These are phyloP conservation scores for Alfaro cultratus DNA, from an alignment of 2,797 vertebrate species.

Conservation along the genomic window DNA sequence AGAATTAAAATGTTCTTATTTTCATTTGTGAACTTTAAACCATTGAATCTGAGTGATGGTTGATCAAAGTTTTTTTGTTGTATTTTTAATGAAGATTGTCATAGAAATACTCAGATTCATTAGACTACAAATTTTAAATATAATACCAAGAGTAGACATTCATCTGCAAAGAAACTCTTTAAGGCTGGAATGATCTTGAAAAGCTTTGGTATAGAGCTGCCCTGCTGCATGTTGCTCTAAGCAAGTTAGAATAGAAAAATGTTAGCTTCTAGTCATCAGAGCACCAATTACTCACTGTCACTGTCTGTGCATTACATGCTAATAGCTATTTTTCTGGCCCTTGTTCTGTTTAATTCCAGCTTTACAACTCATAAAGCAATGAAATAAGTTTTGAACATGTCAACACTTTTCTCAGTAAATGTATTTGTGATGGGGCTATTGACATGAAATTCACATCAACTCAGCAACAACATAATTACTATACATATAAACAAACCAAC, in stretches of 20 bases:
- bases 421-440: background rate
- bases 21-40: background rate
- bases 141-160: slow-evolving; percentile 8
- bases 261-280: slow-evolving; percentile 42
- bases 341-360: slow-evolving; percentile 38
- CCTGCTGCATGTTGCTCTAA: slow-evolving; percentile 23
- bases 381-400: background rate
- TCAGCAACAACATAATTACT: background rate
- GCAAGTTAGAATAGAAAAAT: slow-evolving; percentile 14
- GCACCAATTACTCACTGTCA: slow-evolving; percentile 33
- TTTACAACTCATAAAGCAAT: slow-evolving; percentile 18
- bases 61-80: background rate
- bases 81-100: background rate
- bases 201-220: slow-evolving; percentile 8
- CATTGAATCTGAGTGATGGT: background rate
- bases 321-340: slow-evolving; percentile 41
- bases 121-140: background rate
- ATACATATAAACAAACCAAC: background rate
- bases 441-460: background rate
- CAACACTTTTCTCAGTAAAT: background rate
- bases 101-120: background rate
- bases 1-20: background rate
- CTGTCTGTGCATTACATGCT: slow-evolving; percentile 52
- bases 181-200: background rate
- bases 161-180: slow-evolving; percentile 12